Base-by-base conservation (phyloP, 2,888 invertebrate species). In the Macrophya annulata region DNA sequence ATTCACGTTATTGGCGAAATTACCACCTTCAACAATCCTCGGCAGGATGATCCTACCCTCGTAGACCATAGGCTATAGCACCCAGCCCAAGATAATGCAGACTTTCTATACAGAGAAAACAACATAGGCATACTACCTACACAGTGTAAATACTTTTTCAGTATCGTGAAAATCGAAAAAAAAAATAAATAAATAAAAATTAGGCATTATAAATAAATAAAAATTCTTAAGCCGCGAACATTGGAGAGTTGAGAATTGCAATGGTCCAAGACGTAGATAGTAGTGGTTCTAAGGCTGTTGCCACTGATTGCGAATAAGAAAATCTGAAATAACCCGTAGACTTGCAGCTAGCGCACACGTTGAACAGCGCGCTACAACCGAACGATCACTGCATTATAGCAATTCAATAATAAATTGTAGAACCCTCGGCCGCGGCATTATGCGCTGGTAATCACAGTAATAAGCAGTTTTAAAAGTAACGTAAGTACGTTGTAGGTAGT, bases 381-480 rank as follows among this genome's bases (percentile, higher is more conserved):
- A 86, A 86, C 87, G 84, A 87, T 87, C 87, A 86, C 86, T 87
- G 89, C 90, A 91, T 91, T 91, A 91, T 88, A 90, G 91, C 91
- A 91, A 91, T 91, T 91, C 91, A 91, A 91, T 92, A 92, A 91
- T 91, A 91, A 91, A 92, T 92, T 91, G 91, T 91, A 91, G 90
- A 91, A 89, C 89, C 88, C 87, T 89, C 88, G 89, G 86, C 89
- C 89, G 88, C 88, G 89, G 90, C 90, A 92, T 92, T 91, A 91
- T 92, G 91, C 90, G 90, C 90, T 87, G 87, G 91, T 92, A 91
- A 92, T 92, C 91, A 92, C 90, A 90, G 92, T 92, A 92, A 92
- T 92, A 92, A 92, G 91, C 92, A 89, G 92, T 91, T 92, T 91
- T 92, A 91, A 92, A 91, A 91, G 91, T 90, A 91, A 91, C 90